Conservation (phyloP, 2,113 vertebrate species). For the Alces alces region DNA sequence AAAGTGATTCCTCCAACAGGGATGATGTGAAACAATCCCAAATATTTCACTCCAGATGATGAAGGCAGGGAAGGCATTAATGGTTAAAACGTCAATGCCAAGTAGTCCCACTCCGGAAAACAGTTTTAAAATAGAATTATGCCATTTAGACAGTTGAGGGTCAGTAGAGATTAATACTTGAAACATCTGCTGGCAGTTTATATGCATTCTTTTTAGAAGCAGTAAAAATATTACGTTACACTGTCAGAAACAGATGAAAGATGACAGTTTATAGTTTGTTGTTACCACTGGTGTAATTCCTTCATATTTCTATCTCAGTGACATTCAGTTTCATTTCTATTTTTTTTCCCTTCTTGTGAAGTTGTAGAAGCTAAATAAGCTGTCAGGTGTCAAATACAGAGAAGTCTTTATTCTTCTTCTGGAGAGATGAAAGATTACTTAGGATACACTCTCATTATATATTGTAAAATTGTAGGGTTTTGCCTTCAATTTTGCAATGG, state of each 20-base stretch:
- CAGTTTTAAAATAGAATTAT: constrained; percentile 21
- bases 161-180: constrained; percentile 40
- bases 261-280: constrained; percentile 56
- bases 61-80: background rate
- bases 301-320: constrained; percentile 29
- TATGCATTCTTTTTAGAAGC: constrained; percentile 25
- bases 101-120: background rate
- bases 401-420: constrained; percentile 4
- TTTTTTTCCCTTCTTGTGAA: background rate
- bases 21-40: background rate
- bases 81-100: background rate
- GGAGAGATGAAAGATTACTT: constrained; percentile 1
- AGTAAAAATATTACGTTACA: constrained; percentile 41
- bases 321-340: constrained; percentile 35
- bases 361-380: constrained; percentile 46
- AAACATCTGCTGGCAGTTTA: constrained; percentile 1
- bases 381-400: constrained; percentile 38
- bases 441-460: constrained; percentile 55
- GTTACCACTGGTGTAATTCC: constrained; percentile 23
- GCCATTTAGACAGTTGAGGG: constrained; percentile 24
- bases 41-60: background rate
- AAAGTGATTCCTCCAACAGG: background rate
- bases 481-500: background rate
- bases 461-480: background rate
- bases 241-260: constrained; percentile 55